phyloP scores from a whole-genome alignment of 2,888 invertebrate species.

The Drosophila fulvimacula region DNA sequence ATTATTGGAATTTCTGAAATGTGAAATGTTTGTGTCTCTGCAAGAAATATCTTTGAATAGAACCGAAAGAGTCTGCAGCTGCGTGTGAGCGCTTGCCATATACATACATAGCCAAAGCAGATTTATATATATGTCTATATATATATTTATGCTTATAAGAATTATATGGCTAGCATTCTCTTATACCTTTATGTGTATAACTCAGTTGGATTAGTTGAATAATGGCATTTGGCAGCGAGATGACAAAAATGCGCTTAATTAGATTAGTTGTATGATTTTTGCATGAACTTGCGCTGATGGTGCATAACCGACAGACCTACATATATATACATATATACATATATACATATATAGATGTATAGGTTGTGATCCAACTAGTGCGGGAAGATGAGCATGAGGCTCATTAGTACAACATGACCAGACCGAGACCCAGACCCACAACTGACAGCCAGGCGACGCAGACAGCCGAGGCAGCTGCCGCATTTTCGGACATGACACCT shows the following conservation, averaged over 20 bases:
- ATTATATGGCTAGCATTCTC: slow-evolving; percentile 25
- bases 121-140: slow-evolving; percentile 8
- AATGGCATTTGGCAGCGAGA: slow-evolving; percentile 68
- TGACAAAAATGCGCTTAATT: slow-evolving; percentile 75
- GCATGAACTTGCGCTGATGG: slow-evolving; percentile 62
- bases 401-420: slow-evolving; percentile 63
- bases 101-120: not conserved
- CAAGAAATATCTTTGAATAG: slow-evolving; percentile 48
- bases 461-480: slow-evolving; percentile 39
- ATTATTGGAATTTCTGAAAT: slow-evolving; percentile 65
- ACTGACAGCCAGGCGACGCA: slow-evolving; percentile 14
- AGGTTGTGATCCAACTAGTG: slow-evolving; percentile 3
- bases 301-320: slow-evolving; percentile 40
- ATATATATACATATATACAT: not conserved
- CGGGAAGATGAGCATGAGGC: slow-evolving; percentile 47
- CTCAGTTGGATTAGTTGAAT: slow-evolving; percentile 60
- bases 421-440: slow-evolving; percentile 47
- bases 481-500: slow-evolving; percentile 18
- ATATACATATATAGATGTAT: not conserved
- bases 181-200: slow-evolving; percentile 16
- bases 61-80: slow-evolving; percentile 37
- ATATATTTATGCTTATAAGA: slow-evolving; percentile 18
- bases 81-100: slow-evolving; percentile 5
- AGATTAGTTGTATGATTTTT: slow-evolving; percentile 73
- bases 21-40: slow-evolving; percentile 30